Evolutionary conservation across 2,888 invertebrate species (phyloP).

Genomic region (Myopa testacea): DNA sequence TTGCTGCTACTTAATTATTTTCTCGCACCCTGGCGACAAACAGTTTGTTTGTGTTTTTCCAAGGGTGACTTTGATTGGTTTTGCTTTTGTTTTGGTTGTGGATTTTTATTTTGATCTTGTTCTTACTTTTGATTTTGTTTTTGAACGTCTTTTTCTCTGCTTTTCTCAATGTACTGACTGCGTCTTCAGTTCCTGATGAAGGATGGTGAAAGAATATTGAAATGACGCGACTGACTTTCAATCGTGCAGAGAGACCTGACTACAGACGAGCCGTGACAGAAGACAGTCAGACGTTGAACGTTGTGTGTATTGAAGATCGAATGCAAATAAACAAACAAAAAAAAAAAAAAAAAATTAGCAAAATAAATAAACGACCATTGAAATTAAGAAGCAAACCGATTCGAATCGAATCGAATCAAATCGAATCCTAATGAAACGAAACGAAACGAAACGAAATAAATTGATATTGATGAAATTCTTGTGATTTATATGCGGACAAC

Average conservation of each 20-base stretch:
- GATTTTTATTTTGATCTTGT: not conserved
- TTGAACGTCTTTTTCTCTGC: not conserved
- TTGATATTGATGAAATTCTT: constrained; percentile 64
- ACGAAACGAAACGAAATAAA: constrained; percentile 53
- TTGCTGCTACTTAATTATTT: constrained; percentile 27
- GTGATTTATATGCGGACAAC: constrained; percentile 51
- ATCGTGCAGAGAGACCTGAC: not conserved
- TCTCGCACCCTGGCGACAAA: constrained; percentile 33
- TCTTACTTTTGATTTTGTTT: not conserved
- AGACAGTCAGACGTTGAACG: not conserved
- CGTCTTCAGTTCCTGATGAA: not conserved
- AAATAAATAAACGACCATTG: not conserved
- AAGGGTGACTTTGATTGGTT: not conserved
- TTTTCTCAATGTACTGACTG: not conserved
- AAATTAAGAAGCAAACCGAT: constrained; percentile 13
- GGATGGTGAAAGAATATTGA: constrained; percentile 1
- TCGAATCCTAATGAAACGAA: constrained; percentile 34
- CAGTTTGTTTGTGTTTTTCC: constrained; percentile 26
- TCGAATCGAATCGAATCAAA: constrained; percentile 32
- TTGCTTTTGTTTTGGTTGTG: not conserved
- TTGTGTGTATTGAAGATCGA: constrained; percentile 13
- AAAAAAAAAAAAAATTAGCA: not conserved
- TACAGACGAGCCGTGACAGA: constrained; percentile 18
- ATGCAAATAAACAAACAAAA: constrained; percentile 19
- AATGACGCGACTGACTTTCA: constrained; percentile 31